phyloP scores from a whole-genome alignment of 2,797 vertebrate genomes.

The Diplodus puntazzo region DNA sequence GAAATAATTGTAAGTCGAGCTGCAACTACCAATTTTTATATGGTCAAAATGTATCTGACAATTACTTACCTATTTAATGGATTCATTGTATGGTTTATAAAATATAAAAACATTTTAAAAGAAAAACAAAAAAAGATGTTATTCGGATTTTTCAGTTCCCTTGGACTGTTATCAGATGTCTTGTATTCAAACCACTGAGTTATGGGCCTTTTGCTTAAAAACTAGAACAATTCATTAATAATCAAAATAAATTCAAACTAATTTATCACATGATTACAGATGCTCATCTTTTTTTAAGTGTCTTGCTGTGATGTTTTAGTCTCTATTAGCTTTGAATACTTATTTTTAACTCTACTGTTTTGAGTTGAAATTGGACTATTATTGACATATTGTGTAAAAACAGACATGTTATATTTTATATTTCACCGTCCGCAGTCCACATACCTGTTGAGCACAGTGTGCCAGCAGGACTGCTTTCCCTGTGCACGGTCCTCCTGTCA shows the following conservation, averaged over 20 bases:
- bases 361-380: background rate
- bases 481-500: slow-evolving; percentile 83
- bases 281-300: too few relatives aligned
- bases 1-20: background rate
- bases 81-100: too few relatives aligned
- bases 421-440: background rate
- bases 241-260: background rate
- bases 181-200: background rate
- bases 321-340: background rate
- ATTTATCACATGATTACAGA: too few relatives aligned
- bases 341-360: background rate
- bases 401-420: background rate
- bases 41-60: background rate
- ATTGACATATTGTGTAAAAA: background rate
- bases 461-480: slow-evolving; percentile 88
- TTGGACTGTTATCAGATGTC: too few relatives aligned
- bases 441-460: slow-evolving; percentile 84
- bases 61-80: background rate
- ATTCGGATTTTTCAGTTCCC: too few relatives aligned
- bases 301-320: background rate
- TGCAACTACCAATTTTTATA: background rate
- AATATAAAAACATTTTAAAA: too few relatives aligned
- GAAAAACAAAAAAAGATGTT: too few relatives aligned
- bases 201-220: too few relatives aligned
- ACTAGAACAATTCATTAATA: background rate